Conservation (phyloP, 30 jellyfish, hydroid and myxozoan genomes). For the Pelagia noctiluca region DNA sequence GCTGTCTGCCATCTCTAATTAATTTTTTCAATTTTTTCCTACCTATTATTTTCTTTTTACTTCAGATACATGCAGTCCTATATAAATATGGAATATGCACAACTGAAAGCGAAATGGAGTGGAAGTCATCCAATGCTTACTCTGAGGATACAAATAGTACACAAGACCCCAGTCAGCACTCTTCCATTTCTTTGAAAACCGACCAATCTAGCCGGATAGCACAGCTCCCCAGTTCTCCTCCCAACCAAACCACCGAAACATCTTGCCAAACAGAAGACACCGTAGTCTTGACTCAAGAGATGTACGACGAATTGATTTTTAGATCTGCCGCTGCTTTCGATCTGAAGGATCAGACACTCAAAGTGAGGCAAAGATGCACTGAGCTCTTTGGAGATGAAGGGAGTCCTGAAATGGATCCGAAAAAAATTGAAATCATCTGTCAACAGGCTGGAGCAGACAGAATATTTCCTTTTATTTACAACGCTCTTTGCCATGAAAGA, state of each 20-base stretch:
- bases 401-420: conserved; percentile 60
- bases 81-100: neutral
- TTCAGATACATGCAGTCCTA: neutral
- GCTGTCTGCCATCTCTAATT: too few relatives aligned
- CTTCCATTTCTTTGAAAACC: conserved; percentile 1
- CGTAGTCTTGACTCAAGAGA: neutral
- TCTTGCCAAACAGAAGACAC: conserved; percentile 26
- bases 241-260: conserved; percentile 1
- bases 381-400: conserved; percentile 52
- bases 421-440: conserved; percentile 32
- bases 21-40: too few relatives aligned
- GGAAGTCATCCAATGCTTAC: conserved; percentile 32
- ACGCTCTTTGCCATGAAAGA: conserved; percentile 37
- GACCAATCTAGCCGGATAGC: neutral
- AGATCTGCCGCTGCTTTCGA: conserved; percentile 18
- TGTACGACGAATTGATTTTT: conserved; percentile 17
- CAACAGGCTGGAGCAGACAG: conserved; percentile 34
- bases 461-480: conserved; percentile 16
- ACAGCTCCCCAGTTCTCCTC: neutral
- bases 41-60: too few relatives aligned
- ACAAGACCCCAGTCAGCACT: neutral
- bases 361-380: conserved; percentile 22
- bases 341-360: conserved; percentile 14
- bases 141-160: neutral
- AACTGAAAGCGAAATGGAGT: conserved; percentile 46